Evolutionary conservation across 2,797 vertebrate genomes (phyloP).

Genomic region (Emydoidea blandingii): DNA sequence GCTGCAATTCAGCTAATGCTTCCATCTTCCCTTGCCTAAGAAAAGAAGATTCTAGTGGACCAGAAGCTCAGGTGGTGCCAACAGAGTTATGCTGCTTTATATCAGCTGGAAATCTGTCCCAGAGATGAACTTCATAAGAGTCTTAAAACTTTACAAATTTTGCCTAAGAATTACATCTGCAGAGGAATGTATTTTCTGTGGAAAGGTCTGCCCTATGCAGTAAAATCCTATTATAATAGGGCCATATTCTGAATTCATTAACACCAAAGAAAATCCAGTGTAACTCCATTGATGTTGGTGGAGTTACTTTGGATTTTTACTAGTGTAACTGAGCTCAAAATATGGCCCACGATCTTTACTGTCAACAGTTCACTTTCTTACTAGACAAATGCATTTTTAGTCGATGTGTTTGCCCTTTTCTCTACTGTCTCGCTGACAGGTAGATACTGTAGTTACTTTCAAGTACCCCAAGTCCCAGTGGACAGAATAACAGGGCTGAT

Average conservation of each 20-base stretch:
- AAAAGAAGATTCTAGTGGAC: not conserved
- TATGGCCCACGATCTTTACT: not conserved
- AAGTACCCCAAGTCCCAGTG: conserved; percentile 35
- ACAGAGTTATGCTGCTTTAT: not conserved
- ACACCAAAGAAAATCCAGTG: not conserved
- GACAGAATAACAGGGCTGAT: conserved; percentile 48
- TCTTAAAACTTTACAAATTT: not conserved
- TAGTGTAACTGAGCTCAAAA: not conserved
- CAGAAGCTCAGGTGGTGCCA: not conserved
- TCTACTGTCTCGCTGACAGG: conserved; percentile 10
- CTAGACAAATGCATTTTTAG: not conserved
- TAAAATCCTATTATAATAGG: not conserved
- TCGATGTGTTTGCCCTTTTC: conserved; percentile 11
- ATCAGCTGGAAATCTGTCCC: not conserved
- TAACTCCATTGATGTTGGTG: not conserved
- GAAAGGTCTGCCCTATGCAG: not conserved
- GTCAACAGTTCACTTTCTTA: conserved; percentile 13
- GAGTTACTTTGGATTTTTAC: not conserved
- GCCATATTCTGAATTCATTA: not conserved
- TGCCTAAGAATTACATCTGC: not conserved
- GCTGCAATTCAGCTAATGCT: not conserved
- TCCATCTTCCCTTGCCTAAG: not conserved
- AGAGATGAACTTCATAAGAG: not conserved
- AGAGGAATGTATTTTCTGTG: not conserved
- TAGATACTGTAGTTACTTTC: conserved; percentile 22